Evolutionary conservation across 2,797 vertebrate species (phyloP), one percentile per base, ranked within the genome.

Genomic region (Trematomus bernacchii): DNA sequence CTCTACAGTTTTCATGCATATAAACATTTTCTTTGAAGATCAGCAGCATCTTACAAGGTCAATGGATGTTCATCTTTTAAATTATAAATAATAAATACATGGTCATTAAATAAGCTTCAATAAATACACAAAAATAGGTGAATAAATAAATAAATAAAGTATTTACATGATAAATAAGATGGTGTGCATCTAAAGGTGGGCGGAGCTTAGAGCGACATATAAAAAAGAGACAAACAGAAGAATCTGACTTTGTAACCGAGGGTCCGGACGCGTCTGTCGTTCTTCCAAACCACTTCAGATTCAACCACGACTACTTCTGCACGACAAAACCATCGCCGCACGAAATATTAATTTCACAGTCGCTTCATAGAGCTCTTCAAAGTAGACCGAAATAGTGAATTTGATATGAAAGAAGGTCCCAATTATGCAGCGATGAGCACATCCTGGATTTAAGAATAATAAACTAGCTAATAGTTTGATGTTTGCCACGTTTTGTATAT

Each of bases 1-100:
- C 84, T 95, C 95, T 96, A 96, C 95, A 96, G 95, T 95, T 96
- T 91, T 95, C 95, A 96, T 96, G 95, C 95, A 96, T 96, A 96
- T 96, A 96, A 96, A 96, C 94, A 95, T 93, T 95, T 94, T 95
- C 94, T 95, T 95, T 95, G 93, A 94, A 95, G 95, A 95, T 94
- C 94, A 95, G 95, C 95, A 96, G 95, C 95, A 95, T 96, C 93
- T 95, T 95, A 95, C 94, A 95, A 95, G 94, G 92, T 95, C 92
- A 92, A 92, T 95, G 94, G 93, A 93, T 93, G 89, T 93, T 94
- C 76, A 82, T 87, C 90, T 91, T 63, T 85, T 74, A 87, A 93
- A 89, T 87, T 82, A 92, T 90, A 92, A 94, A 90, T 79, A 89
- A 90, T 90, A 93, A 92, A 94, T 93, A 92, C 89, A 90, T 93